Evolutionary conservation across 2,797 vertebrate species (phyloP).

Genomic region (Serranus cabrilla): DNA sequence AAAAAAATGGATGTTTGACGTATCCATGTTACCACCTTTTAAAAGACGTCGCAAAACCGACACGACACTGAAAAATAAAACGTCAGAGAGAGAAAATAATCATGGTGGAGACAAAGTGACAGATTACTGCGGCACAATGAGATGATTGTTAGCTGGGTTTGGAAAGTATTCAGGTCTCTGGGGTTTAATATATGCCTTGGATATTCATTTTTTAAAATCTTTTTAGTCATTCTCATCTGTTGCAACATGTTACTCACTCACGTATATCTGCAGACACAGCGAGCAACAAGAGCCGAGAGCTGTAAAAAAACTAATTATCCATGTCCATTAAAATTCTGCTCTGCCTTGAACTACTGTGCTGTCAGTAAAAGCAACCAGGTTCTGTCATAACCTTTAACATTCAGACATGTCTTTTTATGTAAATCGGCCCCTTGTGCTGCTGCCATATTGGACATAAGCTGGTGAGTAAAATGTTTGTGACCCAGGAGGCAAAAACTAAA

Average conservation of each 20-base stretch:
- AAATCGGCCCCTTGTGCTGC: neutral
- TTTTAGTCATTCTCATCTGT: constrained; percentile 9
- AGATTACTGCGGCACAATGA: constrained; percentile 14
- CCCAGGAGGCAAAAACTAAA: constrained; percentile 3
- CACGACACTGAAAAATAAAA: constrained; percentile 40
- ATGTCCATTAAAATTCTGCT: neutral
- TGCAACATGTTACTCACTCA: neutral
- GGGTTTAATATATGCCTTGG: neutral
- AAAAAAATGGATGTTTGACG: constrained; percentile 4
- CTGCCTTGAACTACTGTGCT: constrained; percentile 1
- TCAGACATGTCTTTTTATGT: neutral
- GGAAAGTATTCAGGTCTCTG: neutral
- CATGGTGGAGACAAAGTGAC: neutral
- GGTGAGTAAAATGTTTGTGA: constrained; percentile 12
- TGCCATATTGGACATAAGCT: neutral
- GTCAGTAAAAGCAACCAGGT: neutral
- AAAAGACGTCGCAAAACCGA: constrained; percentile 31
- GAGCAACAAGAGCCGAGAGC: neutral
- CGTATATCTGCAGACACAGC: neutral
- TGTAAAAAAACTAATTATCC: neutral
- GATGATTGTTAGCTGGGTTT: neutral
- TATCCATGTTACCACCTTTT: constrained; percentile 20
- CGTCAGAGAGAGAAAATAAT: constrained; percentile 10
- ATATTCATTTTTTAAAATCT: neutral
- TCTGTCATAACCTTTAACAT: too few relatives aligned